Evolutionary conservation across 2,113 vertebrate genomes (phyloP), one percentile per base, ranked within the genome.

Genomic region (Emydura subglobosa): DNA sequence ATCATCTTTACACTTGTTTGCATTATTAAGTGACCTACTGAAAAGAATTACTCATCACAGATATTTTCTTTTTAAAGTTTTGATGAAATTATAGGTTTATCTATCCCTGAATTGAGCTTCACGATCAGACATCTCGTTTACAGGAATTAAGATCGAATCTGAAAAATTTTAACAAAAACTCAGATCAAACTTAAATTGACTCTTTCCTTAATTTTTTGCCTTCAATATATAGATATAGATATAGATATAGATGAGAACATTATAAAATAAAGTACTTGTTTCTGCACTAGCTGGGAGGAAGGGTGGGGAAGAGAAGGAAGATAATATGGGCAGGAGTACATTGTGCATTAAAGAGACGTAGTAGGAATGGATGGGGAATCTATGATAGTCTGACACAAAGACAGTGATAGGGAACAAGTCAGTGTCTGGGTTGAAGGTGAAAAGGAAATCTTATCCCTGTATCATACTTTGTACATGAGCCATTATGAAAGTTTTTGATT

Each of bases 311-410:
- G 11, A 10, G 4, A 86, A 95, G 83, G 57, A 74, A 68, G 51
- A 5, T 7, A 76, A 74, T 74, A 39, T 39, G n/a, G 39, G 79
- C 74, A 85, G 25, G 0, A 19, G 1, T 34, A 1, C 39, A 5
- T 10, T 86, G 27, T 0, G 0, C 7, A 72, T 24, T 42, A 22
- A 29, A 1, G 25, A n/a, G n/a, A 39, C 22, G 9, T 39, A 74
- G 17, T 24, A 39, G 68, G 7, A 39, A 42, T 74, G n/a, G 68
- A 74, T 42, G 9, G 34, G 21, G 17, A 74, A 27, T 14, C 51
- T 44, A 61, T 5, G 1, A 13, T 6, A 4, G 49, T 83, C 19
- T 19, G 90, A 39, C 34, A 39, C 34, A 81, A 90, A 91, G 6
- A 50, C 4, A 78, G 19, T 7, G 22, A 57, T 13, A 85, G 65